These are phyloP conservation scores for Lissonota sp. DNA, from an alignment of 2,888 invertebrate species.

Conservation along the genomic window DNA sequence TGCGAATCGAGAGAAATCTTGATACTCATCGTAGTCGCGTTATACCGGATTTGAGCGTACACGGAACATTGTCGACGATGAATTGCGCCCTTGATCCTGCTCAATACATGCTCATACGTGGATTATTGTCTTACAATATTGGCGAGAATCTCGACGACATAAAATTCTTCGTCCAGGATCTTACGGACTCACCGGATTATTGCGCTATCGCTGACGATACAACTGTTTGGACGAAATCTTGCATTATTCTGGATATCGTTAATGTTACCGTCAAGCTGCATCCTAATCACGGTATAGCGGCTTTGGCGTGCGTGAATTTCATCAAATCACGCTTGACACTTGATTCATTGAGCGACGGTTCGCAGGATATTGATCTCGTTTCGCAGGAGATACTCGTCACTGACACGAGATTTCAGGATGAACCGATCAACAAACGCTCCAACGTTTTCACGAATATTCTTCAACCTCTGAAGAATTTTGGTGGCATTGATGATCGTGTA, in stretches of 20 bases:
- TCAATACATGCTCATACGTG: conserved; percentile 95
- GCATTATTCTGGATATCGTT: conserved; percentile 92
- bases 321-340: conserved; percentile 94
- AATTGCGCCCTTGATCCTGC: conserved; percentile 92
- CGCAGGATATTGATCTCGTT: conserved; percentile 96
- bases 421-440: conserved; percentile 89
- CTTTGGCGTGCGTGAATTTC: conserved; percentile 95
- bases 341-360: conserved; percentile 94
- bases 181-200: conserved; percentile 72
- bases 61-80: conserved; percentile 93
- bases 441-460: conserved; percentile 96
- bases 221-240: conserved; percentile 91
- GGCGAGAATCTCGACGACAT: conserved; percentile 92
- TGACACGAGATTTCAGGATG: conserved; percentile 89
- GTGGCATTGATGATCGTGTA: conserved; percentile 85
- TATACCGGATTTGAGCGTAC: conserved; percentile 92
- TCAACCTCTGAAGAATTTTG: conserved; percentile 88
- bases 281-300: conserved; percentile 85
- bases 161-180: conserved; percentile 76
- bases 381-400: conserved; percentile 94
- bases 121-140: conserved; percentile 94
- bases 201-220: conserved; percentile 62
- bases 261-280: conserved; percentile 93
- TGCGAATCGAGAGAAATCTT: conserved; percentile 93
- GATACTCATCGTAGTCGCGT: conserved; percentile 85